phyloP scores from a whole-genome alignment of 2,797 vertebrate species.

The Esox masquinongy region DNA sequence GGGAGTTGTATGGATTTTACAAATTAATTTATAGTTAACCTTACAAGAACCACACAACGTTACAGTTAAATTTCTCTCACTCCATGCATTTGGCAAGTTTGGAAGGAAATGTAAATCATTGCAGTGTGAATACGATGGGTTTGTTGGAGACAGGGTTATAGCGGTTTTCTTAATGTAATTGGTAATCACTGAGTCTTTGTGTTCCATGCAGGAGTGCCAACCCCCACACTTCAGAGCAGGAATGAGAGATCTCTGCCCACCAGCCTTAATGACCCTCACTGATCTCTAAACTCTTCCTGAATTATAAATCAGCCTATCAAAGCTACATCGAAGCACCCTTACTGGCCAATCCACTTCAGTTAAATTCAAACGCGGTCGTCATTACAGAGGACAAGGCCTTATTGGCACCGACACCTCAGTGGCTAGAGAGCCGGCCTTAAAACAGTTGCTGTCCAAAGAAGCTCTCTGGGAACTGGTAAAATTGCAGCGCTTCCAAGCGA shows the following conservation, averaged over 20 bases:
- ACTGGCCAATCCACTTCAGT: conserved; percentile 34
- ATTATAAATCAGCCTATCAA: conserved; percentile 14
- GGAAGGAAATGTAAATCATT: conserved; percentile 76
- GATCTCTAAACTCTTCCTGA: conserved; percentile 50
- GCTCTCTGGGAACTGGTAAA: conserved; percentile 16
- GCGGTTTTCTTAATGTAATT: conserved; percentile 36
- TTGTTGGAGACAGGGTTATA: conserved; percentile 46
- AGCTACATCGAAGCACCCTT: conserved; percentile 1
- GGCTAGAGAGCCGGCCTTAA: conserved; percentile 24
- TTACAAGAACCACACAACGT: conserved; percentile 25
- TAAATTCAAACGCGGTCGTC: conserved; percentile 27
- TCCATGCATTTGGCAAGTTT: conserved; percentile 72
- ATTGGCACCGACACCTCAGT: conserved; percentile 29
- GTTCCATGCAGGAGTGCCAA: conserved; percentile 57
- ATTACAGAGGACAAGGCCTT: conserved; percentile 29
- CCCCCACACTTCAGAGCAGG: conserved; percentile 47
- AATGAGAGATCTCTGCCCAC: conserved; percentile 71
- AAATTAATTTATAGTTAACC: conserved; percentile 15
- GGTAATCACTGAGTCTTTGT: conserved; percentile 57
- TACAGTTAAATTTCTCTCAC: neutral
- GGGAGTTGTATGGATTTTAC: conserved; percentile 64
- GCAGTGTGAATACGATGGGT: conserved; percentile 59
- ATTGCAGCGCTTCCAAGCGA: conserved; percentile 8
- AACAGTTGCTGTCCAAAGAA: conserved; percentile 32
- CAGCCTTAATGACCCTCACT: conserved; percentile 58